Evolutionary conservation across 2,888 invertebrate species (phyloP).

Genomic region (Euclidia mi): DNA sequence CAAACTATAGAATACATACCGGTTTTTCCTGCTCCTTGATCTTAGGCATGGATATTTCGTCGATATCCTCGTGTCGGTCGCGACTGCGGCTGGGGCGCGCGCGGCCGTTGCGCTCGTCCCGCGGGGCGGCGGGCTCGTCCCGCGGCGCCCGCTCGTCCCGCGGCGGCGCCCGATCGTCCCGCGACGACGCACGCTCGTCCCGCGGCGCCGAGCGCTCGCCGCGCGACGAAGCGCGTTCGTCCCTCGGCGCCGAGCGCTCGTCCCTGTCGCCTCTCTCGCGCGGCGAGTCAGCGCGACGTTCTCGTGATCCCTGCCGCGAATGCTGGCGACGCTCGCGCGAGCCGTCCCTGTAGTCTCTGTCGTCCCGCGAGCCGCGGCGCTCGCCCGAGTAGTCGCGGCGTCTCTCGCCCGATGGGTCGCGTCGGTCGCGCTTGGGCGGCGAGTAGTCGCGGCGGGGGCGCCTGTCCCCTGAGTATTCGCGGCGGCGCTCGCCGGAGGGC

Average conservation of each 20-base stretch:
- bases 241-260: conserved; percentile 4
- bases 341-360: conserved; percentile 12
- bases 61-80: conserved; percentile 68
- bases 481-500: conserved; percentile 36
- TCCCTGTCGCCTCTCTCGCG: not conserved
- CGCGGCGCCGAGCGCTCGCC: not conserved
- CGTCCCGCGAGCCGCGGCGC: conserved; percentile 15
- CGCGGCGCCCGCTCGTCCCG: conserved; percentile 12
- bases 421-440: conserved; percentile 15
- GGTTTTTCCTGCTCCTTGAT: conserved; percentile 93
- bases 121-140: conserved; percentile 5
- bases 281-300: conserved; percentile 19
- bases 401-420: conserved; percentile 12
- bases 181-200: not conserved
- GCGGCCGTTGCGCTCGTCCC: conserved; percentile 67
- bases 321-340: conserved; percentile 47
- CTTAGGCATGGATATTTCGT: conserved; percentile 91
- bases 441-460: conserved; percentile 25
- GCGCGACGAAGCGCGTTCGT: not conserved
- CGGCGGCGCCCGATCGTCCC: not conserved
- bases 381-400: conserved; percentile 9
- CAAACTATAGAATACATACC: conserved; percentile 81
- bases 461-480: conserved; percentile 38
- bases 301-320: conserved; percentile 29
- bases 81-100: conserved; percentile 71